Conservation (phyloP, 2,113 vertebrate species). For the Rhinolophus ferrumequinum region DNA sequence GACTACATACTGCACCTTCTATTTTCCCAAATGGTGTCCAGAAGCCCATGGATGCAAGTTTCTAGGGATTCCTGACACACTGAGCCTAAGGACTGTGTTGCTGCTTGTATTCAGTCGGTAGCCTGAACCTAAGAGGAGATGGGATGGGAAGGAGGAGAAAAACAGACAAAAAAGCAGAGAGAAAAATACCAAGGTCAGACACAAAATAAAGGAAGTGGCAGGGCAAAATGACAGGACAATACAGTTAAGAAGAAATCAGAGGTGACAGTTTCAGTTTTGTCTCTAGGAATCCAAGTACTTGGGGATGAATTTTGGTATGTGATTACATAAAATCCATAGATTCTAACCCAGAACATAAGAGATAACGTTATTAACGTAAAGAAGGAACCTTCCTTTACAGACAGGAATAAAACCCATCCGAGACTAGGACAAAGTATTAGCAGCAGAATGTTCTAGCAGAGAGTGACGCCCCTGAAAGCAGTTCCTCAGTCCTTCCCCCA, state of each 20-base stretch:
- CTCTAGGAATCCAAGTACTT: background rate
- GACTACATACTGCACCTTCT: slow-evolving; percentile 33
- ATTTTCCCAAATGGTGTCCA: background rate
- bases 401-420: background rate
- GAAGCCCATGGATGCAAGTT: background rate
- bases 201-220: background rate
- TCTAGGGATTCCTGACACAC: slow-evolving; percentile 15
- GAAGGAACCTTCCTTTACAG: background rate
- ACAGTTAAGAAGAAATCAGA: background rate
- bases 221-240: background rate
- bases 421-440: background rate
- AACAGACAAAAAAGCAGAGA: slow-evolving; percentile 32
- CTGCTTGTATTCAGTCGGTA: slow-evolving; percentile 61
- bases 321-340: background rate
- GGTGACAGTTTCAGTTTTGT: background rate
- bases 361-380: background rate
- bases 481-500: background rate
- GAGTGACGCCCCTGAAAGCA: background rate
- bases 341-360: background rate
- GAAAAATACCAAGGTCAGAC: slow-evolving; percentile 36
- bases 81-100: slow-evolving; percentile 48
- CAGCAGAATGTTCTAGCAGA: background rate
- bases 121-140: slow-evolving; percentile 69
- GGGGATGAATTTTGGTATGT: background rate
- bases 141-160: slow-evolving; percentile 31